Percentiles rank a stretch among this genome's conserved stretches.
Conservation (phyloP, 2,113 vertebrate species). For the Rhea americana region DNA sequence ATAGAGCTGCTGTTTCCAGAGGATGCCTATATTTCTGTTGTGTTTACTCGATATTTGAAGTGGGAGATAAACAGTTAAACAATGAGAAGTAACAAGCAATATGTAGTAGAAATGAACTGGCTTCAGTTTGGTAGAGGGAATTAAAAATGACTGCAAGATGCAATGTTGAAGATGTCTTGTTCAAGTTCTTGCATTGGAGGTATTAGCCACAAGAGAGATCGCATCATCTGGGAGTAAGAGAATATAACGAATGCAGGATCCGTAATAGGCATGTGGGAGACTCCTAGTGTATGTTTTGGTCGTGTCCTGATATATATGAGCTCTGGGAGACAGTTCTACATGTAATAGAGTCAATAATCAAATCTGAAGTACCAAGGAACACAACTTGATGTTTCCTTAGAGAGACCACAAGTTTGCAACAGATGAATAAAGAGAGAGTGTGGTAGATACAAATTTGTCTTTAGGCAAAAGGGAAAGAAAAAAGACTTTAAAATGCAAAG, state of each 20-base stretch:
- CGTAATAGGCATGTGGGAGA: constrained; percentile 15
- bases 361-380: constrained; percentile 51
- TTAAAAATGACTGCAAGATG: constrained; percentile 2
- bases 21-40: neutral
- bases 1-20: neutral
- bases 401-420: constrained; percentile 41
- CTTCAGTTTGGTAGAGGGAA: neutral
- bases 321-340: constrained; percentile 39
- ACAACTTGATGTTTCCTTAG: constrained; percentile 56
- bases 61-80: constrained; percentile 1
- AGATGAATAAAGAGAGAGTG: constrained; percentile 36
- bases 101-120: neutral
- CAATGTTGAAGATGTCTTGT: constrained; percentile 3
- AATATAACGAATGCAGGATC: constrained; percentile 9
- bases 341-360: constrained; percentile 56
- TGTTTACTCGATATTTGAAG: neutral
- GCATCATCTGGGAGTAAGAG: constrained; percentile 28
- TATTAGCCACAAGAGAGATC: constrained; percentile 15
- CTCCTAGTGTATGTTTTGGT: constrained; percentile 18
- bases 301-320: constrained; percentile 29
- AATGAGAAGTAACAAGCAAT: neutral
- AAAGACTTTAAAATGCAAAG: constrained; percentile 23
- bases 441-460: constrained; percentile 47
- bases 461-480: constrained; percentile 47
- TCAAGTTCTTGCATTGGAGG: neutral